Base-by-base conservation (phyloP, 2,888 invertebrate genomes). In the Exephanes ischioxanthus region DNA sequence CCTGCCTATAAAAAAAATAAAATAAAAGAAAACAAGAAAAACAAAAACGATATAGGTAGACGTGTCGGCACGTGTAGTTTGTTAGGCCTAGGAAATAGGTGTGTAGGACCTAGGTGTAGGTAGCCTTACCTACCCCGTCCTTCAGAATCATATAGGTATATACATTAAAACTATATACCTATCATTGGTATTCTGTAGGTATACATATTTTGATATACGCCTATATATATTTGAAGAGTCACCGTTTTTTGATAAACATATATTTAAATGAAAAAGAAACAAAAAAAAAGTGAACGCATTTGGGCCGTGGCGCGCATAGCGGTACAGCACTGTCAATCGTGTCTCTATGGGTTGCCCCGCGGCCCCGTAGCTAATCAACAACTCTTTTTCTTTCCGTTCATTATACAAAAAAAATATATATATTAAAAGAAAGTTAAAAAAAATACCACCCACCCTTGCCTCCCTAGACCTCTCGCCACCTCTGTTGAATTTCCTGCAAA, bases 241-340 rank as follows among this genome's bases (percentile, higher is more conserved):
- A 66, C 66, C 48, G 19, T 76, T 80, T 37, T 75, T 70, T 19
- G 37, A 48, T 66, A 33, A 55, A 19, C 75, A 9, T 48, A 48
- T 48, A 33, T 26, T 26, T 22, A 37, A 51, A 51, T 58, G 71
- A 73, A 48, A 48, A 16, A 45, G 1, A 48, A 76, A 41, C 26
- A 9, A 26, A 70, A 63, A 63, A 82, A 41, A 71, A 51, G 37
- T 19, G 58, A 76, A 76, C 66, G 79, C 79, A 82, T 71, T 85
- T 88, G 89, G 91, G 90, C 91, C 91, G 91, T 92, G 92, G 92
- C 90, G 90, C 91, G 89, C 92, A 93, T 92, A 93, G 92, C 87
- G 91, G 91, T 93, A 93, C 90, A 92, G 92, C 92, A 93, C 92
- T 92, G 88, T 88, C 88, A 89, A 91, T 92, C 92, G 93, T 93